phyloP scores from a whole-genome alignment of 2,797 vertebrate genomes.

The Typhlichthys subterraneus region DNA sequence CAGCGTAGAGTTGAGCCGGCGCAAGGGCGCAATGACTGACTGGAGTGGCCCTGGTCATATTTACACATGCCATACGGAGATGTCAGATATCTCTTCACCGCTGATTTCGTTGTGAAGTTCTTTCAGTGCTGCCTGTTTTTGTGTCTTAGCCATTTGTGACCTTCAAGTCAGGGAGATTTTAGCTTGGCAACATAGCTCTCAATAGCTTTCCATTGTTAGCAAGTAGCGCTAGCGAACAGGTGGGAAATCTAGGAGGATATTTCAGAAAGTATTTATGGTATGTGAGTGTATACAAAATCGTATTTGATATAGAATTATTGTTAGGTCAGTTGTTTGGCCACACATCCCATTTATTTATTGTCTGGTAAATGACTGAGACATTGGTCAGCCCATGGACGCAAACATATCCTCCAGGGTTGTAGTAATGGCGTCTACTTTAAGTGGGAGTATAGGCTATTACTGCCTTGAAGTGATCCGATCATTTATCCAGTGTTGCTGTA shows the following conservation, averaged over 20 bases:
- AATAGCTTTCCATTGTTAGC: background rate
- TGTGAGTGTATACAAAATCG: too few relatives aligned
- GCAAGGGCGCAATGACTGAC: too few relatives aligned
- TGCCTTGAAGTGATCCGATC: background rate
- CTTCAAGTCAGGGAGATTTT: conserved; percentile 59
- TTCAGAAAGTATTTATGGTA: too few relatives aligned
- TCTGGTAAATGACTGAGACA: background rate
- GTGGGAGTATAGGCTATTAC: background rate
- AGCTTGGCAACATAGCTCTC: conserved; percentile 58
- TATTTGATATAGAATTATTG: too few relatives aligned
- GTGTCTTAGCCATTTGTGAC: conserved; percentile 55
- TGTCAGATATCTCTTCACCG: too few relatives aligned
- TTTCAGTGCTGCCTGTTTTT: conserved; percentile 6
- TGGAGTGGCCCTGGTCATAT: too few relatives aligned
- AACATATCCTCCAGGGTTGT: conserved; percentile 5
- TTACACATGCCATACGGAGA: background rate
- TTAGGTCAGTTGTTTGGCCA: too few relatives aligned
- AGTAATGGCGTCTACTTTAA: conserved; percentile 20
- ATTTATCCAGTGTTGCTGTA: conserved; percentile 7
- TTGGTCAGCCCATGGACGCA: too few relatives aligned
- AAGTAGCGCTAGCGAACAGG: conserved; percentile 1
- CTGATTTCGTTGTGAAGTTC: background rate
- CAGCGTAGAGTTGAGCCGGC: too few relatives aligned
- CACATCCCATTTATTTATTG: background rate
- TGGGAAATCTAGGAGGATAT: background rate